These are phyloP conservation scores for Argyra leucocephala DNA, from an alignment of 2,888 invertebrate species.

Conservation along the genomic window DNA sequence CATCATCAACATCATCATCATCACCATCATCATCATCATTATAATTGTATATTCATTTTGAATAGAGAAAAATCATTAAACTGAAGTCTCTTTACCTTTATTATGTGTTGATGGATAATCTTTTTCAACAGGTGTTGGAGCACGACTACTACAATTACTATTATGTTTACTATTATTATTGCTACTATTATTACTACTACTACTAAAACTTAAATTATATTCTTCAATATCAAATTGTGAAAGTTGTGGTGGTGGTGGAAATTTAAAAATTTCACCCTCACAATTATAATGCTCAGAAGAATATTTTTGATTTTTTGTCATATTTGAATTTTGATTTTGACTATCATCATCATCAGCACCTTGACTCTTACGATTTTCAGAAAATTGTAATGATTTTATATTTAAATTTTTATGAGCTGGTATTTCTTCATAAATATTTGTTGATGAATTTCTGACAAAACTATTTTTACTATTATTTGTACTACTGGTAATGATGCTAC, in stretches of 20 bases:
- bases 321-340: too few species aligned
- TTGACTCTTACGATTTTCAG: not conserved
- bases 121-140: not conserved
- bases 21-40: too few species aligned
- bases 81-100: not conserved
- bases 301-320: too few species aligned
- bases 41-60: too few species aligned
- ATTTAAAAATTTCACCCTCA: slow-evolving; percentile 3
- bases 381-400: not conserved
- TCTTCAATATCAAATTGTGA: not conserved
- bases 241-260: too few species aligned
- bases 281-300: not conserved
- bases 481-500: not conserved
- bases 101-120: not conserved
- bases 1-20: too few species aligned
- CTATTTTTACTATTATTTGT: not conserved
- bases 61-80: too few species aligned
- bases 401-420: not conserved
- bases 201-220: not conserved
- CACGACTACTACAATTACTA: not conserved
- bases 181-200: not conserved
- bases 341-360: too few species aligned
- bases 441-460: not conserved
- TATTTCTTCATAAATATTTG: slow-evolving; percentile 2
- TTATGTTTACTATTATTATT: not conserved